Base-by-base conservation (phyloP, 1,140 invertebrate species). In the Pinna nobilis region DNA sequence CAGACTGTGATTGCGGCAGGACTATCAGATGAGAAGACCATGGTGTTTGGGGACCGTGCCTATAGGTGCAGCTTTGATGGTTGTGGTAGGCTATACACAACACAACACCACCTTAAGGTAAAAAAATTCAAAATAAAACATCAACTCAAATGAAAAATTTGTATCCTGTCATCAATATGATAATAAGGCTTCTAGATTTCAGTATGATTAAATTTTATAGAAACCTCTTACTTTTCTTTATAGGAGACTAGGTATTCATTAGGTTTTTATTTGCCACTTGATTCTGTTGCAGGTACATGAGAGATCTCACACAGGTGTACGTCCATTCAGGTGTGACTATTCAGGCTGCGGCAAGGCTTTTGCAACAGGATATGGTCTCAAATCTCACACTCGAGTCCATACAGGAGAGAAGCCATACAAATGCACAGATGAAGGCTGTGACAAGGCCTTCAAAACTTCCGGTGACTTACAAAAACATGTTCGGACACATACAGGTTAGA, bases 391-490 rank as follows among this genome's bases (percentile, higher is more conserved):
- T n/a, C 82, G 93, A 7, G 93, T 92, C 0, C 93, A 94, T 76
- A 94, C 93, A 13, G 93, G 92, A 0, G 93, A 94, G 80, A 93
- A 93, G 79, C 93, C 93, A 0, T 94, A 93, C 76, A 91, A 91
- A 80, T 94, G 93, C 85, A 83, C 89, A 3, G 89, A 90, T 18
- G 89, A 90, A 60, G 76, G 81, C 2, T 93, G 93, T 86, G 87
- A 88, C 15, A 94, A 94, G 81, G 90, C 91, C 57, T 90, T 90
- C 91, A 93, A 93, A 86, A 93, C 92, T 11, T 93, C 93, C 0
- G 93, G 93, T 2, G 93, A 93, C 88, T 86, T 94, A 37, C 91
- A 93, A 70, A 94, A 93, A 86, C 93, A 94, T 86, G 90, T 93
- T 23, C 86, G 93, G 51, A 94, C 92, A 25, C 93, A 94, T 82